These are phyloP conservation scores for Diaprepes abbreviatus DNA, from an alignment of 2,888 invertebrate genomes.

Conservation along the genomic window DNA sequence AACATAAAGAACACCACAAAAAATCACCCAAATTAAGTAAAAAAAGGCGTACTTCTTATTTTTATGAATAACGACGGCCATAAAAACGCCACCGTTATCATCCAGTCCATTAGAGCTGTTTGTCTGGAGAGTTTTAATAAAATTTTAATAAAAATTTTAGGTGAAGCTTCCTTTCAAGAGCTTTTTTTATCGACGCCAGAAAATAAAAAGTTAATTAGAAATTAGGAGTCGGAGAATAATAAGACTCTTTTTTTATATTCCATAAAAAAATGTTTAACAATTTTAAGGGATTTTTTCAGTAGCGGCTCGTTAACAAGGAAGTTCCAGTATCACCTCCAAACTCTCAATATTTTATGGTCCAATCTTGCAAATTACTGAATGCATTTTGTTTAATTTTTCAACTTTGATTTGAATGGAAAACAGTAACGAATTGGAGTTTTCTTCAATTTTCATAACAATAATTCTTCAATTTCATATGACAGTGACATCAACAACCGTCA, in stretches of 20 bases:
- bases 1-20: slow-evolving; percentile 1
- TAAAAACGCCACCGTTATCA: slow-evolving; percentile 22
- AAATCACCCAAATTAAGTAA: slow-evolving; percentile 11
- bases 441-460: too few species aligned
- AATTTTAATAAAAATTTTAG: slow-evolving; percentile 37
- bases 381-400: too few species aligned
- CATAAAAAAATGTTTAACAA: slow-evolving; percentile 2
- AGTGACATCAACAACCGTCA: too few species aligned
- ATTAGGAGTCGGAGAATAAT: slow-evolving; percentile 13
- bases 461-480: too few species aligned
- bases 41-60: slow-evolving; percentile 13
- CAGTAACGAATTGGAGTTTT: too few species aligned
- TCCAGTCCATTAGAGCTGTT: slow-evolving; percentile 27
- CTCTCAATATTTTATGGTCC: too few species aligned
- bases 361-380: too few species aligned
- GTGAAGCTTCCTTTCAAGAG: not conserved
- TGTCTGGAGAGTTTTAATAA: slow-evolving; percentile 37
- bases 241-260: not conserved
- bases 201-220: slow-evolving; percentile 38
- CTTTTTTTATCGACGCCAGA: slow-evolving; percentile 24
- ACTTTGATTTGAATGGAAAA: too few species aligned
- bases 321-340: too few species aligned
- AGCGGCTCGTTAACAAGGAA: too few species aligned
- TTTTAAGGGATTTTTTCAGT: slow-evolving; percentile 6
- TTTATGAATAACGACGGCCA: slow-evolving; percentile 27